A percentile compares a stretch with the other conserved stretches of the same genome.
These are phyloP conservation scores for Hemitrygon akajei DNA, from an alignment of 2,797 vertebrate genomes.

Conservation along the genomic window DNA sequence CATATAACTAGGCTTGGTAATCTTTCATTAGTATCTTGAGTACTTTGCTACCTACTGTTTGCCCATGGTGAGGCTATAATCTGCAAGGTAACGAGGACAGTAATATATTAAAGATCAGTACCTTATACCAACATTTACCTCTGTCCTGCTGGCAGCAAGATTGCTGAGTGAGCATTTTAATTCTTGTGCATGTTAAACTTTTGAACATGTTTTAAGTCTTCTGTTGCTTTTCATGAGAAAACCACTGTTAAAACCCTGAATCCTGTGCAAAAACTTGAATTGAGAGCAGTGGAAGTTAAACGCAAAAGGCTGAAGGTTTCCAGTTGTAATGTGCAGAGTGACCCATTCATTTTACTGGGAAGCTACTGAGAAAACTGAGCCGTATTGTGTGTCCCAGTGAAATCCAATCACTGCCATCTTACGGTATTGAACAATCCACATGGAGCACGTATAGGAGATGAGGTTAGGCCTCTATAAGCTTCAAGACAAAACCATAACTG, in stretches of 20 bases:
- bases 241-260: too few relatives aligned
- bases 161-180: not conserved
- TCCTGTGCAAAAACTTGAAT: not conserved
- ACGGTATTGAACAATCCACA: not conserved
- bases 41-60: not conserved
- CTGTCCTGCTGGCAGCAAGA: too few relatives aligned
- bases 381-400: not conserved
- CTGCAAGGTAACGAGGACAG: not conserved
- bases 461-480: not conserved
- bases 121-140: not conserved
- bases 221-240: not conserved
- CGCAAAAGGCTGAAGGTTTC: not conserved
- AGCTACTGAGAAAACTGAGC: not conserved
- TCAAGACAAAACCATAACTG: conserved; percentile 15
- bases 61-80: not conserved
- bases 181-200: not conserved
- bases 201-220: not conserved
- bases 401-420: not conserved
- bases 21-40: too few relatives aligned
- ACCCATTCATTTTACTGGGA: not conserved
- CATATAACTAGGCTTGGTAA: not conserved
- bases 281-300: not conserved
- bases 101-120: not conserved
- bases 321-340: not conserved
- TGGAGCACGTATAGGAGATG: not conserved